phyloP scores from a whole-genome alignment of 2,797 vertebrate genomes.

The Sebastes wilsoni region DNA sequence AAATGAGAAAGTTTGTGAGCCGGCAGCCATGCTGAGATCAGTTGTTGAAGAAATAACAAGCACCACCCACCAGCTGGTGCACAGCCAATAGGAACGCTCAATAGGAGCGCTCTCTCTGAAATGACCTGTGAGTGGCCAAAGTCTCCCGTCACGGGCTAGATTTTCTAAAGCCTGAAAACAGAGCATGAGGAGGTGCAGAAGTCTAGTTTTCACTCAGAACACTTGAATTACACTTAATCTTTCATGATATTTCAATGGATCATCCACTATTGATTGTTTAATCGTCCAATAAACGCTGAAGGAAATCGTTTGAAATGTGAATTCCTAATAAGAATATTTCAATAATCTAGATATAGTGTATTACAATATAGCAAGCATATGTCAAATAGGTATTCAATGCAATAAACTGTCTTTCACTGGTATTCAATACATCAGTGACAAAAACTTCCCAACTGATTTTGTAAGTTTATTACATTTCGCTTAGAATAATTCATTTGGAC shows the following conservation, averaged over 20 bases:
- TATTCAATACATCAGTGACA: neutral
- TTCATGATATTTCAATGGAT: neutral
- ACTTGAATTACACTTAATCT: too few species aligned
- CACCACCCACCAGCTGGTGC: too few species aligned
- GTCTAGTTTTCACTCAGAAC: accelerated
- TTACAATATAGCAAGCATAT: neutral
- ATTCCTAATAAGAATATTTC: neutral
- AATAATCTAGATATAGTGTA: neutral
- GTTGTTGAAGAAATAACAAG: too few species aligned
- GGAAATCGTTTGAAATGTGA: neutral
- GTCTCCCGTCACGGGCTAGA: too few species aligned
- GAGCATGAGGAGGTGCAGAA: too few species aligned
- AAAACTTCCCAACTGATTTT: neutral
- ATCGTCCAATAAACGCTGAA: neutral
- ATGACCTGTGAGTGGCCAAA: too few species aligned
- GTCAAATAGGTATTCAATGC: neutral
- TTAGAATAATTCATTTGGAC: neutral
- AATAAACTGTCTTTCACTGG: neutral
- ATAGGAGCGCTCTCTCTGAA: too few species aligned
- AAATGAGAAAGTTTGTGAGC: too few species aligned
- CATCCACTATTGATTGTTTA: too few species aligned
- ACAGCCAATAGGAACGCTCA: too few species aligned
- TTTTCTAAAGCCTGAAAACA: too few species aligned
- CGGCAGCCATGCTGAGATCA: too few species aligned
- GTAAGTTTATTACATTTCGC: neutral